Conservation (phyloP, 2,113 vertebrate genomes). For the Paramormyrops kingsleyae region DNA sequence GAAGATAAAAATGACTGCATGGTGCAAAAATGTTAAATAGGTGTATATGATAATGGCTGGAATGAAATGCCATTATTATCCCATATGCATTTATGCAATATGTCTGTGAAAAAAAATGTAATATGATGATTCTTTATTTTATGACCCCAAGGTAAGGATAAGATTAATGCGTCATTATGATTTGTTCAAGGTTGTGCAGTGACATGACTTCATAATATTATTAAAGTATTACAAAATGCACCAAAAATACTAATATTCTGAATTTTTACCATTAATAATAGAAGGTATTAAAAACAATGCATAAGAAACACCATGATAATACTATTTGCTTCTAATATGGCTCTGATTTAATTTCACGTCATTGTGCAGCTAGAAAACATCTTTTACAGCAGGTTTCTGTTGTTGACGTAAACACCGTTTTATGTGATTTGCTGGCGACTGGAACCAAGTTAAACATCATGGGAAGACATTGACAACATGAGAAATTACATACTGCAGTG, state of each 20-base stretch:
- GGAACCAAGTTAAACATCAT: background rate
- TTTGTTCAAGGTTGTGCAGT: background rate
- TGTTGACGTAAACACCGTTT: background rate
- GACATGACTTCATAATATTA: background rate
- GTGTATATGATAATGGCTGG: background rate
- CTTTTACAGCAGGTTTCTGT: background rate
- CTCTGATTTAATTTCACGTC: background rate
- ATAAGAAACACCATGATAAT: background rate
- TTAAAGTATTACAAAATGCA: background rate
- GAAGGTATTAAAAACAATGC: background rate
- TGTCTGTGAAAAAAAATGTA: background rate
- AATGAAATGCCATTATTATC: background rate
- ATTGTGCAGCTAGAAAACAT: background rate
- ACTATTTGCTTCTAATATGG: background rate
- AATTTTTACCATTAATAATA: background rate
- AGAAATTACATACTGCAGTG: background rate
- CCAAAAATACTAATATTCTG: background rate
- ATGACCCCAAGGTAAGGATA: background rate
- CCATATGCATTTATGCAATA: background rate
- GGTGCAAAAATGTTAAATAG: background rate
- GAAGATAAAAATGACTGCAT: background rate
- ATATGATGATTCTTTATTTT: background rate
- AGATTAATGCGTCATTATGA: background rate
- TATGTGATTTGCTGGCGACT: background rate
- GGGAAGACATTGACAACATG: background rate